These are phyloP conservation scores for Thysanoteuthis rhombus DNA, from an alignment of 2,888 invertebrate genomes.

Conservation along the genomic window DNA sequence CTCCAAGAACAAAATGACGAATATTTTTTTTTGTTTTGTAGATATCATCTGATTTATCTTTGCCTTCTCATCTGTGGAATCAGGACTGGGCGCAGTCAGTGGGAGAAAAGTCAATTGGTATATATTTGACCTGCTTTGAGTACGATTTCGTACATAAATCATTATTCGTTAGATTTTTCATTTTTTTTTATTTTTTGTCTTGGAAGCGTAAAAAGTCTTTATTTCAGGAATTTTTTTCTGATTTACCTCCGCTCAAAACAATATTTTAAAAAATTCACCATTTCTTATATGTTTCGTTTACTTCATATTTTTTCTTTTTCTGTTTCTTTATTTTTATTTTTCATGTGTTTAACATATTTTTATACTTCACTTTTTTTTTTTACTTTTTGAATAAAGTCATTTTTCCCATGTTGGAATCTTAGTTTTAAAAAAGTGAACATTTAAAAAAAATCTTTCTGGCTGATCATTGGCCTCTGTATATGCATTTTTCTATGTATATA, in stretches of 20 bases:
- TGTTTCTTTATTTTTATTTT: neutral
- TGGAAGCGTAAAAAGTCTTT: neutral
- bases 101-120: constrained; percentile 1
- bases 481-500: too few species aligned
- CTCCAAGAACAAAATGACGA: neutral
- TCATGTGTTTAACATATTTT: neutral
- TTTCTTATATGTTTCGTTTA: neutral
- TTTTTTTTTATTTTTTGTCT: neutral
- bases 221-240: neutral
- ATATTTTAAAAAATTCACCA: neutral
- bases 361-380: neutral
- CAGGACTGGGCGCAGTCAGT: neutral
- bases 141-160: constrained; percentile 12
- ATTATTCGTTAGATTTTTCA: neutral
- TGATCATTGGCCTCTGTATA: neutral
- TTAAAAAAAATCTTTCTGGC: too few species aligned
- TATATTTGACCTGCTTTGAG: neutral
- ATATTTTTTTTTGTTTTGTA: neutral
- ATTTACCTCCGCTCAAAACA: neutral
- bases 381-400: too few species aligned
- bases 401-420: too few species aligned
- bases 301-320: neutral
- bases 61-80: neutral
- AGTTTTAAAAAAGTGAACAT: too few species aligned
- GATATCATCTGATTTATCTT: neutral